Conservation (phyloP, 53 echinoderm and acorn worm genomes). For the Astropecten irregularis region DNA sequence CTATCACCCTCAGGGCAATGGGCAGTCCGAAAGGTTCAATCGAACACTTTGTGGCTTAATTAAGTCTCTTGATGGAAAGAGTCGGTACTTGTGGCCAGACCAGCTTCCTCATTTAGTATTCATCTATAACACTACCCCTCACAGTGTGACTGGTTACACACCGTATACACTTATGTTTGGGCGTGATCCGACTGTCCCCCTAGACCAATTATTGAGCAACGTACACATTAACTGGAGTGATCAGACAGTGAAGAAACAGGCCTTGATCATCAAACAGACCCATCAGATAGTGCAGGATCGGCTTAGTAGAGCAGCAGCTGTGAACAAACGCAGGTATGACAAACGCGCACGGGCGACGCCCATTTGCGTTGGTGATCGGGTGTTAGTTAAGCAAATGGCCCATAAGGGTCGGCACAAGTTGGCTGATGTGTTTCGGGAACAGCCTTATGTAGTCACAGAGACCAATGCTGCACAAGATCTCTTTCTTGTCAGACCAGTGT, state of each 20-base stretch:
- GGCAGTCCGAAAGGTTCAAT: conserved; percentile 19
- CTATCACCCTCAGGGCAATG: conserved; percentile 62
- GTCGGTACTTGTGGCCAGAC: conserved; percentile 26
- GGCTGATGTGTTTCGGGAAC: not conserved
- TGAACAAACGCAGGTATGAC: not conserved
- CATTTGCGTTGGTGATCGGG: not conserved
- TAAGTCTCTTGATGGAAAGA: conserved; percentile 45
- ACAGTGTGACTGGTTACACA: conserved; percentile 54
- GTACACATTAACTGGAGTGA: conserved; percentile 42
- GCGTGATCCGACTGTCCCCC: conserved; percentile 48
- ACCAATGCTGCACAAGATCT: not conserved
- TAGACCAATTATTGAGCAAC: conserved; percentile 57
- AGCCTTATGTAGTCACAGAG: not conserved
- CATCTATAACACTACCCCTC: conserved; percentile 52
- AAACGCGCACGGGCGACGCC: not conserved
- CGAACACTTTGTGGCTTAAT: not conserved
- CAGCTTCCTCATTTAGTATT: not conserved
- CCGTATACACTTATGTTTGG: conserved; percentile 65
- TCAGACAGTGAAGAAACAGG: conserved; percentile 34
- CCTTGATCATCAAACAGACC: conserved; percentile 5
- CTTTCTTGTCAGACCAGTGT: not conserved
- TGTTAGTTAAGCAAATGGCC: not conserved
- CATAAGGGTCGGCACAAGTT: not conserved
- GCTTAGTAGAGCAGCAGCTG: not conserved
- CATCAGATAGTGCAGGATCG: conserved; percentile 11